Base-by-base conservation (phyloP, 2,797 vertebrate species). In the Sebastes matsubarae region DNA sequence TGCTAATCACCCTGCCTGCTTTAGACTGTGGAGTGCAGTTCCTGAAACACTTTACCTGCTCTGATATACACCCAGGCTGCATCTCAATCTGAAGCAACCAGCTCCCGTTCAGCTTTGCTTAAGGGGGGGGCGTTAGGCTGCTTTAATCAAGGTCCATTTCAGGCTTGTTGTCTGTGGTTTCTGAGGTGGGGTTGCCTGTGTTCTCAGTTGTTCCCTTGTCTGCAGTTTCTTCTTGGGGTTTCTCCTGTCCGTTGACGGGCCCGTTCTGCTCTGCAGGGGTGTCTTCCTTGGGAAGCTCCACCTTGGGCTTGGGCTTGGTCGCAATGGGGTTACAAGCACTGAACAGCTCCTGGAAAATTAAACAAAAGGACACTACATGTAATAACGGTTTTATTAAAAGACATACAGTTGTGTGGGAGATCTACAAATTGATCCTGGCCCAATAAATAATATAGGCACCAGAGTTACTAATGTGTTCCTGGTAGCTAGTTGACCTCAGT, bases 121-220 rank as follows among this genome's bases (percentile, higher is more conserved):
- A n/a, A 54, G 50, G 20, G 75, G 72, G 82, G 69, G 68, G 69
- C 20, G 13, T 72, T 24, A 16, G 50, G 79, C 68, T 79, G 78
- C 77, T 97, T 93, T 96, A 99, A 96, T 99, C 98, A 91, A 99
- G 98, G 97, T 99, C 98, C 98, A 99, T 99, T 46, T 98, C 97
- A 0, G 98, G 98, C 88, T 98, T 99, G 94, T 94, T 97, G 79
- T 98, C 97, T 0, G 96, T 69, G 34, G 87, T 75, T 82, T 97
- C 95, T 2, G 95, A 72, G 54, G 92, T 87, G 38, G 96, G 86
- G 10, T 95, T 81, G 55, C 95, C 93, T 46, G 95, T 59, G 9
- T 84, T 95, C 80, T 96, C 96, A 18, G 81, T 30, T 1, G 92
- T 81, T 60, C 63, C 92, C 72, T 93, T 92, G 71, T 93, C 89